phyloP scores from a whole-genome alignment of 2,888 invertebrate genomes.

The Chironomus riparius region DNA sequence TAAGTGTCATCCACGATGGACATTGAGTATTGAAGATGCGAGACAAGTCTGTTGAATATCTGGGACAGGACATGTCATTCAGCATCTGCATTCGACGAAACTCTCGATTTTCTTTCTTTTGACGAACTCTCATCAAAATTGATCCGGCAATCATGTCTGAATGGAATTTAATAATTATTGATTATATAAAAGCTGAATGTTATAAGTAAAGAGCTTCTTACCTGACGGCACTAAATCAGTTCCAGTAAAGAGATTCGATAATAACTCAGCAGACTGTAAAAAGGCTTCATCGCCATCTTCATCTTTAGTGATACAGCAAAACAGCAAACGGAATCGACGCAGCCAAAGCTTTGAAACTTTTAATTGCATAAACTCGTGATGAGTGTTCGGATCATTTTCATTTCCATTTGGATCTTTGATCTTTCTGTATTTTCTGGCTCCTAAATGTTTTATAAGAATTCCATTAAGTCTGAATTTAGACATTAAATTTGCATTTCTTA shows the following conservation, averaged over 20 bases:
- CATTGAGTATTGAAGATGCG: conserved; percentile 53
- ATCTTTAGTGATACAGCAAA: conserved; percentile 62
- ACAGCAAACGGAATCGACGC: conserved; percentile 62
- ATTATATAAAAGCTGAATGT: too few relatives aligned
- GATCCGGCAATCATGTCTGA: conserved; percentile 75
- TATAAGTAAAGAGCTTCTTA: not conserved
- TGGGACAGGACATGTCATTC: conserved; percentile 44
- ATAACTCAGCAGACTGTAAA: conserved; percentile 68
- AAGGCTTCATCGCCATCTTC: conserved; percentile 70
- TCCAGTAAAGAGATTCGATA: conserved; percentile 71
- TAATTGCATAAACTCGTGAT: conserved; percentile 1
- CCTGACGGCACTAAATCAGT: conserved; percentile 74
- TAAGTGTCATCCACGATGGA: conserved; percentile 73
- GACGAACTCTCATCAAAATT: conserved; percentile 66
- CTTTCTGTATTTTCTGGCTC: conserved; percentile 43
- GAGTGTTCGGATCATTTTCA: not conserved
- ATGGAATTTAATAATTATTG: not conserved
- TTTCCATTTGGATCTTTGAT: conserved; percentile 28
- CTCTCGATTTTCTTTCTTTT: conserved; percentile 65
- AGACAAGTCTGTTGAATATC: conserved; percentile 40
- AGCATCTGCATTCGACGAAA: conserved; percentile 55
- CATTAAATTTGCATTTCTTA: not conserved
- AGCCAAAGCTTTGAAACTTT: conserved; percentile 60
- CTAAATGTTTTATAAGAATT: not conserved
- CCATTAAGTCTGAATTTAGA: not conserved